Evolutionary conservation across 2,113 vertebrate genomes (phyloP).

Genomic region (Lamprologus tigripictilis): DNA sequence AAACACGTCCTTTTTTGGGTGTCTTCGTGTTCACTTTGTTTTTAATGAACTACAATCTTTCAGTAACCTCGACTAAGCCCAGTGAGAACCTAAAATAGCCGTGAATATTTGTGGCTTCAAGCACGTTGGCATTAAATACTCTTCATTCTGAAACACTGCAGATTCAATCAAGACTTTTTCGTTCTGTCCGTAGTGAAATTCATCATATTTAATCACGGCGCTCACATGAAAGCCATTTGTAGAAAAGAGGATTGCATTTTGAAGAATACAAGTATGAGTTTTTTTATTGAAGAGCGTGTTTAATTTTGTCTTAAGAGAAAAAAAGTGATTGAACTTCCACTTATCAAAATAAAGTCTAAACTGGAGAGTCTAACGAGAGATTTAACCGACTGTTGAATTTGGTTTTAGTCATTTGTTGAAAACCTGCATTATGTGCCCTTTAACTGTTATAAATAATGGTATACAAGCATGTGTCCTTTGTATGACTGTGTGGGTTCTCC

Average conservation of each 20-base stretch:
- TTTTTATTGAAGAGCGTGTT: not conserved
- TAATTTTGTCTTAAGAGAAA: not conserved
- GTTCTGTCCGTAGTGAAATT: not conserved
- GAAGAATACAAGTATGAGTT: not conserved
- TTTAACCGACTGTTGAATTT: not conserved
- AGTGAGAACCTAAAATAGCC: not conserved
- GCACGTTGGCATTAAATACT: not conserved
- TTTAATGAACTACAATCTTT: not conserved
- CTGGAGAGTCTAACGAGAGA: not conserved
- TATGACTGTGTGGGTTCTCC: not conserved
- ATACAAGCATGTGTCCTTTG: not conserved
- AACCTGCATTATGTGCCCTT: not conserved
- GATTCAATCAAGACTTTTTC: not conserved
- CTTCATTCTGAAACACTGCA: not conserved
- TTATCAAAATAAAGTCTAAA: not conserved
- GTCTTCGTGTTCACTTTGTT: not conserved
- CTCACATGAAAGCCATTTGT: not conserved
- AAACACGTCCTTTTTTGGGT: not conserved
- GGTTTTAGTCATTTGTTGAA: not conserved
- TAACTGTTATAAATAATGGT: not conserved
- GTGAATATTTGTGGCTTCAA: not conserved
- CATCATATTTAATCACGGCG: not conserved
- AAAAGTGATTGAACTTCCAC: not conserved
- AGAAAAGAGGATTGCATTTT: not conserved
- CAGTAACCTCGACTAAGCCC: not conserved